Base-by-base conservation (phyloP, 1,140 invertebrate genomes). In the Anoplolepis gracilipes region DNA sequence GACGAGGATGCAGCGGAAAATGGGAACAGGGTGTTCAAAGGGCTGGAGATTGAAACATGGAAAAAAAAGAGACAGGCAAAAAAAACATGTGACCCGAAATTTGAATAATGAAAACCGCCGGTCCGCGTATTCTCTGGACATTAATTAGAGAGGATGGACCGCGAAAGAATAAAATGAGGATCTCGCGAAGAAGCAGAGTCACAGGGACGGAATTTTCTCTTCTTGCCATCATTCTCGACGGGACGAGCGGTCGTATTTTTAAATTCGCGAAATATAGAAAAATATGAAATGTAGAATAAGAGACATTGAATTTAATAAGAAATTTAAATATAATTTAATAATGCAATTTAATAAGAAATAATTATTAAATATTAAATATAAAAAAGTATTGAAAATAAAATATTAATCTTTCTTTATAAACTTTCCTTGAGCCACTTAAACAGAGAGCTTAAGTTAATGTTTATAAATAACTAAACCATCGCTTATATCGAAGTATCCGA, bases 1-100 rank as follows among this genome's bases (percentile, higher is more conserved):
- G n/a, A 8, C 75, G 61, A 53, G 61, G 42, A 3, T 42, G 39
- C 75, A 22, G 19, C n/a, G 22, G 30, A 69, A 76, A 79, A 33
- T 69, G 46, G 46, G 62, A n/a, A 25, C 62, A 39, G 36, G n/a
- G 22, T 33, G 28, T 55, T 79, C 77, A 79, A 79, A 79, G 77
- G 42, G 22, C 55, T 55, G 77, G 33, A 69, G 77, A 79, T 79
- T 79, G 69, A 59, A n/a, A 69, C 42, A 49, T 36, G 62, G 33
- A 36, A 53, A 55, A 49, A 49, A 25, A 67, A 67, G n/a, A 67
- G 53, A 30, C 39, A 39, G 28, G 13, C 19, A 28, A 0, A 13
- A n/a, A 55, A 79, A 79, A 79, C 30, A 79, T n/a, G 22, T 39
- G 64, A 69, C 62, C 77, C 55, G 64, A 79, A 79, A 79, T 79